Evolutionary conservation across 2,113 vertebrate species (phyloP).

Genomic region (Trinectes maculatus): DNA sequence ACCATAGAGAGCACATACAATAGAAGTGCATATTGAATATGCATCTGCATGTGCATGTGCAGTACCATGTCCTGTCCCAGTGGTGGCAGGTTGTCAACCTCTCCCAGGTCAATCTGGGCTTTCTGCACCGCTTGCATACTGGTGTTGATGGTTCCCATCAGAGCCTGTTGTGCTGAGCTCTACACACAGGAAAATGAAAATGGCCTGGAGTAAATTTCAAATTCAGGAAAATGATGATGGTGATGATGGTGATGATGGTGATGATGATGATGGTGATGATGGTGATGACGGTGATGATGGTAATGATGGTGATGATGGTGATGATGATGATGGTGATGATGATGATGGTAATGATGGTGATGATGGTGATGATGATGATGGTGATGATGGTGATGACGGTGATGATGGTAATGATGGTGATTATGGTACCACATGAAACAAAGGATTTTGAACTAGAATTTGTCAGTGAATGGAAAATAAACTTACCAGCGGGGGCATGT

Average conservation of each 20-base stretch:
- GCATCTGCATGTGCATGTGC: background rate
- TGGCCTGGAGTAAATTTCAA: background rate
- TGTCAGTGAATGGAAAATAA: too few relatives aligned
- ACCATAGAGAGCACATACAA: background rate
- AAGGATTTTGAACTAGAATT: too few relatives aligned
- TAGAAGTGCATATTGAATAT: background rate
- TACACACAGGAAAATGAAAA: slow-evolving; percentile 57
- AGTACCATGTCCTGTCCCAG: slow-evolving; percentile 96
- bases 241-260: background rate
- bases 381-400: background rate
- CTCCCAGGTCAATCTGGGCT: slow-evolving; percentile 91
- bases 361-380: background rate
- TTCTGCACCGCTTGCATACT: slow-evolving; percentile 99
- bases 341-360: background rate
- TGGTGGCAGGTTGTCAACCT: slow-evolving; percentile 92
- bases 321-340: background rate
- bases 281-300: too few relatives aligned
- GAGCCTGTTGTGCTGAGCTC: slow-evolving; percentile 97
- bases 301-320: background rate
- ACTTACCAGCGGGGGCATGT: slow-evolving; percentile 96
- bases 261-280: background rate
- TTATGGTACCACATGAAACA: too few relatives aligned
- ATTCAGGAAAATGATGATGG: background rate
- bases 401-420: background rate
- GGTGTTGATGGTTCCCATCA: slow-evolving; percentile 98